These are phyloP conservation scores for Hippopotamus amphibius DNA, from an alignment of 2,113 vertebrate species.

Conservation along the genomic window DNA sequence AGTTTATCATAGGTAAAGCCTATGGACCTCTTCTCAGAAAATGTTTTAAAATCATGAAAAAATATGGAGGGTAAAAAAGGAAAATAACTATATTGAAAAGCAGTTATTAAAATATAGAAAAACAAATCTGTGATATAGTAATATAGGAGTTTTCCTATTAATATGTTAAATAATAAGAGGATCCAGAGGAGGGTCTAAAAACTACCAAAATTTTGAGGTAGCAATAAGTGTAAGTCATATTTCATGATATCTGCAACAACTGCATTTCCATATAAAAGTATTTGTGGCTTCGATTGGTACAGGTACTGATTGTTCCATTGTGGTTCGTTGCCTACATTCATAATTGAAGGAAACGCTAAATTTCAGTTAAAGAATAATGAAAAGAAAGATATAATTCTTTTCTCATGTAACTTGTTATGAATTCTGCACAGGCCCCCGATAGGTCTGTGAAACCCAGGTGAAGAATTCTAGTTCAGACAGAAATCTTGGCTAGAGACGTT, in stretches of 20 bases:
- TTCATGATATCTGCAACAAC: not conserved
- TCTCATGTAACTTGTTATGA: not conserved
- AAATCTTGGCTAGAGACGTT: not conserved
- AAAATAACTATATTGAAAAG: not conserved
- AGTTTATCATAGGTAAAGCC: not conserved
- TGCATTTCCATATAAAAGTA: not conserved
- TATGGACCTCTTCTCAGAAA: not conserved
- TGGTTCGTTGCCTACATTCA: not conserved
- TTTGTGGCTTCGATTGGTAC: not conserved
- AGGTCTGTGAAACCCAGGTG: not conserved
- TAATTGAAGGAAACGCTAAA: not conserved
- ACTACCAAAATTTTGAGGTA: not conserved
- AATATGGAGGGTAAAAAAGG: not conserved
- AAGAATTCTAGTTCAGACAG: not conserved
- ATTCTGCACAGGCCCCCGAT: not conserved
- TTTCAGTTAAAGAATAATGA: conserved; percentile 2
- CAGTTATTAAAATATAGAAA: not conserved
- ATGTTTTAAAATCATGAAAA: not conserved
- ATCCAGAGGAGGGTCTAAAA: not conserved
- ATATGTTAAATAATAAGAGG: not conserved
- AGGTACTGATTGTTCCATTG: not conserved
- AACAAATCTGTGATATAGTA: not conserved
- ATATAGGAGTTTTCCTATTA: not conserved
- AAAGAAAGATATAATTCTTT: not conserved
- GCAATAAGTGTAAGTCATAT: not conserved